Percentiles rank a stretch among this genome's conserved stretches.
Evolutionary conservation across 2,797 vertebrate species (phyloP).

Genomic region (Sciurus vulgaris): DNA sequence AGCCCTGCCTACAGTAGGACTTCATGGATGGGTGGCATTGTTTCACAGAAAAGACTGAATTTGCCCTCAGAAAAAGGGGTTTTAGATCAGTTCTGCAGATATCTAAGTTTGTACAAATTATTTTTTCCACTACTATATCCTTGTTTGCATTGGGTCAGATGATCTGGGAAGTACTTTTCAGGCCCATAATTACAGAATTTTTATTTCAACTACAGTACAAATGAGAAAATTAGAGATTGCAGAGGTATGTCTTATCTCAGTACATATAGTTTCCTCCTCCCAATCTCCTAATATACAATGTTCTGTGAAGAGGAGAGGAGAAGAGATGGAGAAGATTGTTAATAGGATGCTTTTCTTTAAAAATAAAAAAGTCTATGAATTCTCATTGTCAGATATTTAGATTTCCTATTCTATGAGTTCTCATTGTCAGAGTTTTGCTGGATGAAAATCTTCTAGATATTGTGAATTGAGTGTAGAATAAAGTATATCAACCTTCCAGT

Average conservation of each 20-base stretch:
- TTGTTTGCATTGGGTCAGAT: not conserved
- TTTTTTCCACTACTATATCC: not conserved
- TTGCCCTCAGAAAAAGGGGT: not conserved
- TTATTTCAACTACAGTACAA: not conserved
- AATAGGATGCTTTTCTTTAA: not conserved
- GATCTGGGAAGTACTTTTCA: not conserved
- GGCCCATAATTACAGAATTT: not conserved
- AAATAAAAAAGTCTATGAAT: not conserved
- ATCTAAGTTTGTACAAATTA: not conserved
- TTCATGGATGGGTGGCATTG: not conserved
- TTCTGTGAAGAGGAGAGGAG: not conserved
- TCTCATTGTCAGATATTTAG: not conserved
- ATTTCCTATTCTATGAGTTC: not conserved
- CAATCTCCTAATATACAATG: not conserved
- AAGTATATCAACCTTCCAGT: not conserved
- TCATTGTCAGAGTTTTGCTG: not conserved
- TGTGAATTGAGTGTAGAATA: not conserved
- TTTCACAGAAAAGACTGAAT: not conserved
- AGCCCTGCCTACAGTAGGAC: not conserved
- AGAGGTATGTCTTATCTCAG: not conserved
- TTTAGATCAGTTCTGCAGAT: not conserved
- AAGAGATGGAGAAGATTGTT: not conserved
- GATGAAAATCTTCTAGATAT: not conserved
- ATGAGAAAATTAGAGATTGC: not conserved
- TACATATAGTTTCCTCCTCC: not conserved